Evolutionary conservation across 2,113 vertebrate species (phyloP).

Genomic region (Lepus americanus): DNA sequence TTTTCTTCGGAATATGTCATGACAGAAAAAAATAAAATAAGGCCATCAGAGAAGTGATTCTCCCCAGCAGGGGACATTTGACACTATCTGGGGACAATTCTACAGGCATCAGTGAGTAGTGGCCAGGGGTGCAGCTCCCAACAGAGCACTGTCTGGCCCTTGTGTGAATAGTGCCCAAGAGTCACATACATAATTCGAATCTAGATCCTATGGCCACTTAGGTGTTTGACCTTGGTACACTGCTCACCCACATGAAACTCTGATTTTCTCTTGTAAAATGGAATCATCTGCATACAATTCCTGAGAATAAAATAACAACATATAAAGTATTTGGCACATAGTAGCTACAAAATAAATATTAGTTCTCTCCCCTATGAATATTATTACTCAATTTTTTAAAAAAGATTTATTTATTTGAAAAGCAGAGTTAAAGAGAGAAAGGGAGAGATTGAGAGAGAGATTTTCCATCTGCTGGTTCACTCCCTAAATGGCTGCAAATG

Average conservation of each 20-base stretch:
- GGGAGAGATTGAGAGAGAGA: no score
- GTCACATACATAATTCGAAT: not conserved
- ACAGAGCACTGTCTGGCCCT: not conserved
- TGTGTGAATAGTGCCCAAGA: not conserved
- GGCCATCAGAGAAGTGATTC: not conserved
- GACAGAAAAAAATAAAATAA: not conserved
- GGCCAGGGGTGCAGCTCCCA: no score
- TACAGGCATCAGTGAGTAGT: not conserved
- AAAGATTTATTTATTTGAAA: no score
- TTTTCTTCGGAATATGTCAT: not conserved
- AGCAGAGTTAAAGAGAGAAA: no score
- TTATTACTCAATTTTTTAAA: not conserved
- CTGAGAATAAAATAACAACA: not conserved
- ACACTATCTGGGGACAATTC: not conserved
- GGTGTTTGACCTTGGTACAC: not conserved
- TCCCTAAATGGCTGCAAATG: no score
- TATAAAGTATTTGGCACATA: not conserved
- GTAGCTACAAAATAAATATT: conserved; percentile 1
- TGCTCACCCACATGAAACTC: not conserved
- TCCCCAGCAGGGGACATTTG: not conserved
- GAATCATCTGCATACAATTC: not conserved
- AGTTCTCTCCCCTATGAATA: not conserved
- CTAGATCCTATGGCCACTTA: not conserved
- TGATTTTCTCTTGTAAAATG: not conserved
- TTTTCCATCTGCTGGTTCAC: no score